phyloP scores from a whole-genome alignment of 2,797 vertebrate genomes.

The Gallinago solitaria region DNA sequence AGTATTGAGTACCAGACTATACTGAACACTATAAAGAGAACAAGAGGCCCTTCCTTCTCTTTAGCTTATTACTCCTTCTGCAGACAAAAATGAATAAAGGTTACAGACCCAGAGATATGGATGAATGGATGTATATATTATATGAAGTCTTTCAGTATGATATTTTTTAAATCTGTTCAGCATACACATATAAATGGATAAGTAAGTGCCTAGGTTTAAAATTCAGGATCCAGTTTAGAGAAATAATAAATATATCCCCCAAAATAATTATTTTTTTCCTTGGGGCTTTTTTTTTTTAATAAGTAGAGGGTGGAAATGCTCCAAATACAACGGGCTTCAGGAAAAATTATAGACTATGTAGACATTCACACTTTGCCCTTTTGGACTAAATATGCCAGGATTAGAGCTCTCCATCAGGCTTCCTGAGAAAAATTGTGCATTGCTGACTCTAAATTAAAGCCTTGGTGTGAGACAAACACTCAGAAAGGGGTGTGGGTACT shows the following conservation, averaged over 20 bases:
- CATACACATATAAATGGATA: background rate
- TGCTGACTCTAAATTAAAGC: background rate
- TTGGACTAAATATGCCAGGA: background rate
- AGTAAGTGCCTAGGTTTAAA: background rate
- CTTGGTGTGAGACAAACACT: background rate
- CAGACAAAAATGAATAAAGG: background rate
- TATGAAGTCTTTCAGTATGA: background rate
- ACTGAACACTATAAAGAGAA: background rate
- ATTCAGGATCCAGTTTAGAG: background rate
- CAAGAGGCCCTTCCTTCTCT: background rate
- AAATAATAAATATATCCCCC: background rate
- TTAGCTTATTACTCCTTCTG: background rate
- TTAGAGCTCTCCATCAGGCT: background rate
- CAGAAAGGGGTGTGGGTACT: accelerated
- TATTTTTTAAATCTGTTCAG: background rate
- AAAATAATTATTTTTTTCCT: background rate
- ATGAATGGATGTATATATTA: background rate
- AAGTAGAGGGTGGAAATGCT: background rate
- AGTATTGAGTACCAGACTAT: background rate
- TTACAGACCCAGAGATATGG: background rate
- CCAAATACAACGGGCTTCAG: background rate
- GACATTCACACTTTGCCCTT: background rate
- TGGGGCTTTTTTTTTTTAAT: background rate
- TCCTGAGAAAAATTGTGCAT: background rate
- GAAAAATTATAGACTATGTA: background rate